phyloP scores from a whole-genome alignment of 2,797 vertebrate species.

The Meriones psammophilus region DNA sequence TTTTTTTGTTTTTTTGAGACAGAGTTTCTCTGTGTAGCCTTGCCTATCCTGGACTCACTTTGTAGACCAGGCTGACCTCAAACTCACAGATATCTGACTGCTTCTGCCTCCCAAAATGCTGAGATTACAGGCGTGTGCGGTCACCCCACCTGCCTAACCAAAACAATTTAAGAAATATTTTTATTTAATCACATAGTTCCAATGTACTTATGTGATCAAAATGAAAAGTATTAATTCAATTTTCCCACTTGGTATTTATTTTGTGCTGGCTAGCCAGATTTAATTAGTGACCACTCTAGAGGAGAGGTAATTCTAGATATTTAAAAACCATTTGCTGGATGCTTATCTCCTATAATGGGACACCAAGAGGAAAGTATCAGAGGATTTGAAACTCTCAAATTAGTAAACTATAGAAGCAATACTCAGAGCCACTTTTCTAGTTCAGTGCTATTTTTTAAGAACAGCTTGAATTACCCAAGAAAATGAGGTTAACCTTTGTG shows the following conservation, averaged over 20 bases:
- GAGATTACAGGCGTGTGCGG: no score
- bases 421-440: conserved; percentile 20
- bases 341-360: neutral
- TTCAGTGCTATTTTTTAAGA: conserved; percentile 18
- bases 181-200: conserved; percentile 14
- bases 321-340: conserved; percentile 26
- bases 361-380: conserved; percentile 5
- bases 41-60: no score
- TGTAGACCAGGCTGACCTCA: no score
- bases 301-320: conserved; percentile 3
- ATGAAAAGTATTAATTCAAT: conserved; percentile 22
- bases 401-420: conserved; percentile 23
- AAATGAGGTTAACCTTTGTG: conserved; percentile 30
- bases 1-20: no score
- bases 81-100: no score
- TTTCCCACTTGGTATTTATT: conserved; percentile 20
- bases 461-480: conserved; percentile 13
- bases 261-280: conserved; percentile 12
- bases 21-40: no score
- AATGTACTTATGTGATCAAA: conserved; percentile 35
- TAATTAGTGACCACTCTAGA: conserved; percentile 35
- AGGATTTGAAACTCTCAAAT: conserved; percentile 51
- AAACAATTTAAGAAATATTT: conserved; percentile 58
- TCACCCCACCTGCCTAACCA: neutral
- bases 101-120: no score